phyloP scores from a whole-genome alignment of 2,797 vertebrate genomes.

The Cossypha caffra region DNA sequence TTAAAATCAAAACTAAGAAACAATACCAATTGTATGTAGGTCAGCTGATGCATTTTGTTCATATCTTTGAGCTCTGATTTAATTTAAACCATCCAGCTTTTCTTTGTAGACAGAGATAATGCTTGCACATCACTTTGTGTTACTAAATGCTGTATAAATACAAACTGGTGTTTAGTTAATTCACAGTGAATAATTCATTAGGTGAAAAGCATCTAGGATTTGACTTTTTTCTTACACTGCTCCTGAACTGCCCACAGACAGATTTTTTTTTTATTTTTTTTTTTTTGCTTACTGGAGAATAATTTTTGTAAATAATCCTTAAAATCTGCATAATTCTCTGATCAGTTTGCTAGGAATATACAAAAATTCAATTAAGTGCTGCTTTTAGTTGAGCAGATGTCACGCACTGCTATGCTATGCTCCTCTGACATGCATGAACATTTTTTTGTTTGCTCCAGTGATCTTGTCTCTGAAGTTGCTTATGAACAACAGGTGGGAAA shows the following conservation, averaged over 20 bases:
- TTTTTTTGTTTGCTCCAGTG: background rate
- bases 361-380: background rate
- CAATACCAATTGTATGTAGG: background rate
- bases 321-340: background rate
- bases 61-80: background rate
- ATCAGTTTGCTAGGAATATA: background rate
- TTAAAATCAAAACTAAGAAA: constrained; percentile 26
- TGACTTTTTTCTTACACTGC: background rate
- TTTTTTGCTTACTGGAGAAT: background rate
- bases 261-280: background rate
- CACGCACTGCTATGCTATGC: background rate
- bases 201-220: background rate
- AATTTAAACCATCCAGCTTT: background rate
- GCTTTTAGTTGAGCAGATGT: background rate
- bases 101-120: background rate
- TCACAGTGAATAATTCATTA: constrained; percentile 28
- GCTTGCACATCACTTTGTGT: background rate
- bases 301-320: constrained; percentile 8
- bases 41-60: background rate
- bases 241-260: background rate
- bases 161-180: background rate
- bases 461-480: background rate
- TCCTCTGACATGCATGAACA: background rate
- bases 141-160: constrained; percentile 21
- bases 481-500: background rate